A percentile compares a stretch with the other conserved stretches of the same genome.
phyloP scores from a whole-genome alignment of 2,797 vertebrate genomes.

The Spea hammondii region DNA sequence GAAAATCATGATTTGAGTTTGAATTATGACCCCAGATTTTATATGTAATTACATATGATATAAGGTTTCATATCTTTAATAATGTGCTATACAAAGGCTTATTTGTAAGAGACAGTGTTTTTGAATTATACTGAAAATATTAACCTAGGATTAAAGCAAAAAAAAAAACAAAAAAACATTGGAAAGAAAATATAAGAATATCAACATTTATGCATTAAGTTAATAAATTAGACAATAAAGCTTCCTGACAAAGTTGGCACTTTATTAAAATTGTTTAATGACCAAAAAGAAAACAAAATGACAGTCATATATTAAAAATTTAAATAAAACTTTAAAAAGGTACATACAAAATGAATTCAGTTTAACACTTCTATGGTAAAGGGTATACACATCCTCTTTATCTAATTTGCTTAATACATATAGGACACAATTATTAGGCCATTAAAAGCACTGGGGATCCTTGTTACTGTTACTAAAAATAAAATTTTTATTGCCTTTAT shows the following conservation, averaged over 20 bases:
- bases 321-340: slow-evolving; percentile 65
- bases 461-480: slow-evolving; percentile 1
- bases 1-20: too few relatives aligned
- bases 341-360: slow-evolving; percentile 10
- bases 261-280: slow-evolving; percentile 55
- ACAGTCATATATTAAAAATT: slow-evolving; percentile 72
- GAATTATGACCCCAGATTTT: too few relatives aligned
- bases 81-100: too few relatives aligned
- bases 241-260: background rate
- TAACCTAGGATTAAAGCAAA: too few relatives aligned
- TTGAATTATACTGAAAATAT: too few relatives aligned
- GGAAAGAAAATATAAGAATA: too few relatives aligned
- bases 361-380: slow-evolving; percentile 24
- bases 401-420: slow-evolving; percentile 3
- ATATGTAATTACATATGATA: too few relatives aligned
- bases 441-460: slow-evolving; percentile 16
- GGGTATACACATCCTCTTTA: background rate
- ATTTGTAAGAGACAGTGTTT: too few relatives aligned
- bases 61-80: too few relatives aligned
- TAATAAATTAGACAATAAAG: background rate
- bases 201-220: too few relatives aligned
- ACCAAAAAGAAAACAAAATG: slow-evolving; percentile 26
- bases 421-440: background rate
- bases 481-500: slow-evolving; percentile 24
- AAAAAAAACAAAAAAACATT: too few relatives aligned